Conservation (phyloP, 2,113 vertebrate species). For the Python bivittatus region DNA sequence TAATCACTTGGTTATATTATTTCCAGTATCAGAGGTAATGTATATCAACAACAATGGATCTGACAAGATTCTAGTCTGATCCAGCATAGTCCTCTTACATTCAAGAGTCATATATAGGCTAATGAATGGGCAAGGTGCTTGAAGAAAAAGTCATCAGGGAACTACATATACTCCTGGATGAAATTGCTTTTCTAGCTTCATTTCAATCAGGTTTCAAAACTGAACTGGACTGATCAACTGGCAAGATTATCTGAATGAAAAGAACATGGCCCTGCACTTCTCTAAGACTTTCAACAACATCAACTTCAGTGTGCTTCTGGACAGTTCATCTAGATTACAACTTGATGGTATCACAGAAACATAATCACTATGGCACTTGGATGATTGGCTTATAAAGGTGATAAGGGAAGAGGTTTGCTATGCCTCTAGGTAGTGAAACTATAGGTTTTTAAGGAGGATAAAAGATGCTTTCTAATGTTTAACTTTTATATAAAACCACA, state of each 20-base stretch:
- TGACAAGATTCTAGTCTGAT: not conserved
- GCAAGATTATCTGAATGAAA: not conserved
- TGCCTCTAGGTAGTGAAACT: not conserved
- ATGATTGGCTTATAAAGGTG: not conserved
- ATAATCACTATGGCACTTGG: not conserved
- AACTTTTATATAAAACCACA: not conserved
- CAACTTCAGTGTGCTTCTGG: not conserved
- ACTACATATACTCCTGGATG: not conserved
- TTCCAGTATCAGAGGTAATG: not conserved
- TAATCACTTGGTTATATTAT: not conserved
- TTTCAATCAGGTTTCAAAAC: not conserved
- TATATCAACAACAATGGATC: not conserved
- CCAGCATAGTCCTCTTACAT: not conserved
- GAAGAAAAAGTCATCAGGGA: not conserved
- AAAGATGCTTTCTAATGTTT: no score
- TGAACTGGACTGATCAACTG: not conserved
- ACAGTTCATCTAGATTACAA: not conserved
- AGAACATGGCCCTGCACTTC: not conserved
- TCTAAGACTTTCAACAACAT: not conserved
- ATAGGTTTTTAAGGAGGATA: no score
- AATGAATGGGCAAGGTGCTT: not conserved
- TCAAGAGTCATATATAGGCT: not conserved
- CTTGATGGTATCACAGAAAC: not conserved
- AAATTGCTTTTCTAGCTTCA: not conserved
- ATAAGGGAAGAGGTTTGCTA: not conserved